Base-by-base conservation (phyloP, 2,888 invertebrate genomes). In the Achlya flavicornis region DNA sequence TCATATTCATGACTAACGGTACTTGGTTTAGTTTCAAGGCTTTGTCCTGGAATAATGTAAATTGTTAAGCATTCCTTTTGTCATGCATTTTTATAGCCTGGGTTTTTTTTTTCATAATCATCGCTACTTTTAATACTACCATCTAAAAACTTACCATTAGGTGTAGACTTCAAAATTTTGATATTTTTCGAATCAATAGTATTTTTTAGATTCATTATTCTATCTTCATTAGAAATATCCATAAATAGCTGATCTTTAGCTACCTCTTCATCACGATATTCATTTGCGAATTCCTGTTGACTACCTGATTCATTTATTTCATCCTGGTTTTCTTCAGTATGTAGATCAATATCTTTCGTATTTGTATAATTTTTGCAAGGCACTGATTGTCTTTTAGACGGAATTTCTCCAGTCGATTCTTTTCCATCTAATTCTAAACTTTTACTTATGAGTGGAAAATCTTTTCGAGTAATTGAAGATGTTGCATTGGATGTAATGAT, bases 281-380 rank as follows among this genome's bases (percentile, higher is more conserved):
- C 19, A 1, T 19, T 14, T 19, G 19, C 7, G 10, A n/a, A 53
- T 53, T 19, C 19, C 10, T 58, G 57, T 67, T 63, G 57, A 48
- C 12, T 46, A 19, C 3, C 7, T 19, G 53, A 53, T 5, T 35
- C n/a, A 11, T 60, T 57, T 57, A 59, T 57, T 53, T 61, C 58
- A 46, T 33, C 57, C 33, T 53, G 11, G 12, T 35, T 60, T 57
- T 53, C n/a, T 33, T 1, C 19, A 57, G 33, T 26, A n/a, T 63
- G 58, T 41, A n/a, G 32, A 19, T 0, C 8, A 46, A 26, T 19
- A 8, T 10, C n/a, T 33, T 57, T 38, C 5, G n/a, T 48, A 33
- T n/a, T 43, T 57, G 32, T 16, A 62, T 62, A 46, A 58, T n/a
- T 41, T 61, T 43, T 57, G 46, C 61, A 19, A 57, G 26, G 33